Evolutionary conservation across 2,113 vertebrate genomes (phyloP).

Genomic region (Ciconia stormi): DNA sequence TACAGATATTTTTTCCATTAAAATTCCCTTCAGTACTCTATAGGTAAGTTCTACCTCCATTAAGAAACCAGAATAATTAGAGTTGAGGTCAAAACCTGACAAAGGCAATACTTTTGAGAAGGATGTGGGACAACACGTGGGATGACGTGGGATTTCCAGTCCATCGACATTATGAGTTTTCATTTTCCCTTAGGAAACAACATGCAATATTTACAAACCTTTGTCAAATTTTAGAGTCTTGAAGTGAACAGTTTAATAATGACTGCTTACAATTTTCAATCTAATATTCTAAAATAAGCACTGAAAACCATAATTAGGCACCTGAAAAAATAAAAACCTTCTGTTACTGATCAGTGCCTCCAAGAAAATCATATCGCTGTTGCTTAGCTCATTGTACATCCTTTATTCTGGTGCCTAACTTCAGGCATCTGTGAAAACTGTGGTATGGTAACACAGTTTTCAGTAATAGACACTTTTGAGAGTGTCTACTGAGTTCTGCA

Average conservation of each 20-base stretch:
- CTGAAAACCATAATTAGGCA: background rate
- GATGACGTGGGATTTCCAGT: background rate
- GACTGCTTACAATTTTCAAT: background rate
- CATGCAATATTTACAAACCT: background rate
- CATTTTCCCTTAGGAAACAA: background rate
- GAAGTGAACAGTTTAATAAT: background rate
- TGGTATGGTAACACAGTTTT: background rate
- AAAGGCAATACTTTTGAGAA: background rate
- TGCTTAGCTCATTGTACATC: background rate
- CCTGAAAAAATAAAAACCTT: background rate
- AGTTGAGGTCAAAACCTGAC: background rate
- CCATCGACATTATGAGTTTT: background rate
- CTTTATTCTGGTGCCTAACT: background rate
- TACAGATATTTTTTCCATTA: background rate
- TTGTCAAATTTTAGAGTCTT: background rate
- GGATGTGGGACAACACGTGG: background rate
- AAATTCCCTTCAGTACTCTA: background rate
- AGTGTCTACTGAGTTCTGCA: background rate
- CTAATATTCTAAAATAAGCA: background rate
- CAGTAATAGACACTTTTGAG: background rate
- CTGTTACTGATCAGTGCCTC: background rate
- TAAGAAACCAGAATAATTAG: background rate
- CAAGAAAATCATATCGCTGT: fast-evolving
- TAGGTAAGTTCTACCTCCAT: background rate
- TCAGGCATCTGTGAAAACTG: background rate